Percentiles rank a stretch among this genome's conserved stretches.
Conservation (phyloP, 2,797 vertebrate species). For the Pteronotus mesoamericanus region DNA sequence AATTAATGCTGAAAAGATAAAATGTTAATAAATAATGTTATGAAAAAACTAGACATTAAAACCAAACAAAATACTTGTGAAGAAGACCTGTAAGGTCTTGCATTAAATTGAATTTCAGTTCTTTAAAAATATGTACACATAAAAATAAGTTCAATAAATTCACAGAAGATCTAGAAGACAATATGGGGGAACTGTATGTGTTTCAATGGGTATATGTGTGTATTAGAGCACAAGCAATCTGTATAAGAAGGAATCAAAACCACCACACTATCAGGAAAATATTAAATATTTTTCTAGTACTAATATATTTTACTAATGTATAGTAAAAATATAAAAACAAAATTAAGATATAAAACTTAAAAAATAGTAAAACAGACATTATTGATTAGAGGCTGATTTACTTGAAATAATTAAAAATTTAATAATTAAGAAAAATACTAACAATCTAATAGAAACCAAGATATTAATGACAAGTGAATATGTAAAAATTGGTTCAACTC, state of each 20-base stretch:
- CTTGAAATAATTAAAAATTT: neutral
- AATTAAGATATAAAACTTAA: neutral
- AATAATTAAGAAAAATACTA: neutral
- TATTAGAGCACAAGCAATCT: neutral
- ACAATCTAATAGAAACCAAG: neutral
- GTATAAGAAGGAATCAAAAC: neutral
- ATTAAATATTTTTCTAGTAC: neutral
- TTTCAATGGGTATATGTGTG: neutral
- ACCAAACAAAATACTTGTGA: neutral
- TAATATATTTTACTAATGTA: neutral
- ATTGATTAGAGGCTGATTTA: neutral
- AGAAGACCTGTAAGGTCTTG: neutral
- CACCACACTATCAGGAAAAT: neutral
- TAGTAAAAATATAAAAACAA: neutral
- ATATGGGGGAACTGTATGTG: neutral
- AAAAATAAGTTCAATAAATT: conserved; percentile 33
- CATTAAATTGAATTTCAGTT: neutral
- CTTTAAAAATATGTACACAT: neutral
- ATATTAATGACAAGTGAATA: neutral
- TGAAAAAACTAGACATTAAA: neutral
- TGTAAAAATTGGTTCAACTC: neutral
- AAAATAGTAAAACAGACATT: neutral
- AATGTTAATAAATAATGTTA: neutral
- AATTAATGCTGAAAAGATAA: neutral
- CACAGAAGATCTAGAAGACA: neutral